A percentile compares a stretch with the other conserved stretches of the same genome.
phyloP scores from a whole-genome alignment of 2,113 vertebrate genomes.

The Vulpes lagopus region DNA sequence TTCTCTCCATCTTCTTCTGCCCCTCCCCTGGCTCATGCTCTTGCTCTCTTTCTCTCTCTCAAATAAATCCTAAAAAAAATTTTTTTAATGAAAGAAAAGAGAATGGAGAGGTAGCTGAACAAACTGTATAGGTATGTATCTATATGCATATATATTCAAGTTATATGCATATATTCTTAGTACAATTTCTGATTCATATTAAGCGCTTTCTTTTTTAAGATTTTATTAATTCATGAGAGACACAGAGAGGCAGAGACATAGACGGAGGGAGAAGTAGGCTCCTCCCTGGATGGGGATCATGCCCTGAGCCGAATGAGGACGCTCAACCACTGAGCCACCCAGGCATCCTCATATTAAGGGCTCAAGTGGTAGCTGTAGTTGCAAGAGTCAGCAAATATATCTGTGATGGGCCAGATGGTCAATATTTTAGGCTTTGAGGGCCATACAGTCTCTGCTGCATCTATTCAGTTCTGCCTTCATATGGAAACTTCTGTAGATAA shows the following conservation, averaged over 20 bases:
- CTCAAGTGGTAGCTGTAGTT: neutral
- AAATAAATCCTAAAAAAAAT: neutral
- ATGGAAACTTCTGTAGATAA: neutral
- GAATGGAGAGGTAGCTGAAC: neutral
- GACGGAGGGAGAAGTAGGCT: no score
- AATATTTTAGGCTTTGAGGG: neutral
- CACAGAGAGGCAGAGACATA: no score
- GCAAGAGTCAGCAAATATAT: neutral
- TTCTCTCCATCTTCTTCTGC: neutral
- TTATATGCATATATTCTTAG: neutral
- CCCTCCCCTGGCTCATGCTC: neutral
- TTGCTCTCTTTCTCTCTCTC: neutral
- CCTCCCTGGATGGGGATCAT: no score
- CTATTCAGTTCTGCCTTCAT: neutral
- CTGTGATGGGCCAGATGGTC: neutral
- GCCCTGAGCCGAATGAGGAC: no score
- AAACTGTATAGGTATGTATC: neutral
- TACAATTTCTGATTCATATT: neutral
- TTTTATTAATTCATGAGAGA: no score
- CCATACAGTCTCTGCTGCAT: neutral
- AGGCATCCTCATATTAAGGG: neutral
- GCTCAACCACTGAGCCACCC: no score
- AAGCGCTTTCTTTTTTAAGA: neutral
- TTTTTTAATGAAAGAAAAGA: neutral
- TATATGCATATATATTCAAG: neutral